These are phyloP conservation scores for Graptemys geographica DNA, from an alignment of 2,797 vertebrate genomes.

Conservation along the genomic window DNA sequence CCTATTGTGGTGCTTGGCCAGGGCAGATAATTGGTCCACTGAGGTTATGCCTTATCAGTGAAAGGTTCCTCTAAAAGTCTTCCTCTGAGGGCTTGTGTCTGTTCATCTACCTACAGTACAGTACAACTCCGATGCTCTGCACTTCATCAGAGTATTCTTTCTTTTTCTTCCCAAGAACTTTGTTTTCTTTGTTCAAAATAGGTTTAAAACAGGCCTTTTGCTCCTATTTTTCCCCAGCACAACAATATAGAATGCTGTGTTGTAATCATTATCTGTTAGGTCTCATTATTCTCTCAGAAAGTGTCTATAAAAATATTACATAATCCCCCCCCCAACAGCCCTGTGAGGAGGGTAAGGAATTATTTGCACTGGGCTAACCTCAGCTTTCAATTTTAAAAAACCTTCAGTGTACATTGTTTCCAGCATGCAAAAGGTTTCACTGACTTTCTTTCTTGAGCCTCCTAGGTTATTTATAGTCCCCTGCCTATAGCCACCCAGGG, in stretches of 20 bases:
- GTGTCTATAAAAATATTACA: neutral
- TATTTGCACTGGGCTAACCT: neutral
- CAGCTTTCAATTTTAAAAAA: neutral
- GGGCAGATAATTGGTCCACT: neutral
- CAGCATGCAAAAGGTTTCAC: neutral
- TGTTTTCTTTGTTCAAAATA: neutral
- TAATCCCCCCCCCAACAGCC: neutral
- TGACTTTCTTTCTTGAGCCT: neutral
- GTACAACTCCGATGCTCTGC: neutral
- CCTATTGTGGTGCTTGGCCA: neutral
- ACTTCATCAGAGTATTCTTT: neutral
- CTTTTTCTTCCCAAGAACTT: slow-evolving; percentile 7
- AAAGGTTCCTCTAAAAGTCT: neutral
- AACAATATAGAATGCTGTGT: neutral
- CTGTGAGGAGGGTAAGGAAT: neutral
- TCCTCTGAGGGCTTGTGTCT: neutral
- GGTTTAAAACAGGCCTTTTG: neutral
- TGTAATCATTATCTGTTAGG: slow-evolving; percentile 8
- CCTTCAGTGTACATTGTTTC: neutral
- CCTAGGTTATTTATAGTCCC: neutral
- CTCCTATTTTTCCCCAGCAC: neutral
- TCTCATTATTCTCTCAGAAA: neutral
- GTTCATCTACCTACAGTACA: neutral
- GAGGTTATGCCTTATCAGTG: neutral
- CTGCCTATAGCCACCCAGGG: neutral